Evolutionary conservation across 2,888 invertebrate species (phyloP).

Genomic region (Agelastica alni): DNA sequence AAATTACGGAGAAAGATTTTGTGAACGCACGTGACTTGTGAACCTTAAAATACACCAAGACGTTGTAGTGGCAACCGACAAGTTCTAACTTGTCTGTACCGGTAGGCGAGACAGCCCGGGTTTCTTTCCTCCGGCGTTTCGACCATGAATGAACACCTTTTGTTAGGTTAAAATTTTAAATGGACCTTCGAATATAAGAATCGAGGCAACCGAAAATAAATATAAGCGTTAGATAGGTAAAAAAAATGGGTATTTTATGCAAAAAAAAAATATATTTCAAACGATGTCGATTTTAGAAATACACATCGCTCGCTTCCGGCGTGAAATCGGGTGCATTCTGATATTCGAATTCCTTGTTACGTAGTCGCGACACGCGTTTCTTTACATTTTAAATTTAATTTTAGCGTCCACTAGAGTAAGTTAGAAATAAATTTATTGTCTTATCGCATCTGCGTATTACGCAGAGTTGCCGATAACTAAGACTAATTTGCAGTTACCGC

Average conservation of each 20-base stretch:
- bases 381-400: slow-evolving; percentile 21
- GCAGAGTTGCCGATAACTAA: slow-evolving; percentile 1
- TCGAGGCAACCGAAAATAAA: no score
- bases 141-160: slow-evolving; percentile 1
- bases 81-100: slow-evolving; percentile 4
- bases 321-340: slow-evolving; percentile 34
- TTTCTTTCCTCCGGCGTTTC: background rate
- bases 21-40: no score
- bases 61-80: no score
- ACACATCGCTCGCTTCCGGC: slow-evolving; percentile 5
- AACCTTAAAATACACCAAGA: no score
- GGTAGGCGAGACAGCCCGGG: background rate
- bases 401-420: slow-evolving; percentile 3
- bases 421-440: slow-evolving; percentile 19
- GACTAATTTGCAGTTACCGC: no score
- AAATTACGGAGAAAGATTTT: no score
- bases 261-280: no score
- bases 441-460: slow-evolving; percentile 3
- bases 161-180: no score
- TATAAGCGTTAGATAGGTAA: no score
- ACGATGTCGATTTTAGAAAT: no score
- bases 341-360: slow-evolving; percentile 38
- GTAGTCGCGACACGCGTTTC: slow-evolving; percentile 28
- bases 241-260: no score
- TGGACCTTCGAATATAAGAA: no score